Evolutionary conservation across 2,797 vertebrate species (phyloP), one percentile per base, ranked within the genome.

Genomic region (Mycteria americana): DNA sequence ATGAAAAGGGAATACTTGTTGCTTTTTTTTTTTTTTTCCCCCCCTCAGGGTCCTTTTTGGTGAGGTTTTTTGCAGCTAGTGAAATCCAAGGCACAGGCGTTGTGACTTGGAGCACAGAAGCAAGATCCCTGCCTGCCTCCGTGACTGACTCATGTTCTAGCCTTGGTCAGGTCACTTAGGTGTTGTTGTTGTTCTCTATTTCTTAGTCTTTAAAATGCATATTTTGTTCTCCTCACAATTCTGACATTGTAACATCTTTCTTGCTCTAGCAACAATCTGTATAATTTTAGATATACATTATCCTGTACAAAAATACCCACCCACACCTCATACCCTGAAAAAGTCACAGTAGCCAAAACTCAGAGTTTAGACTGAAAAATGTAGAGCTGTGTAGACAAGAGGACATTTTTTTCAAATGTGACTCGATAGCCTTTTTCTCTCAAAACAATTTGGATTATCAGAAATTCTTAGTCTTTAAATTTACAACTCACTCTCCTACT

Each of bases 221-320:
- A 54, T 82, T 92, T 92, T 91, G 17, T 87, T 90, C 75, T 89
- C 53, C 56, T 95, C 81, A 16, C 64, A 68, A 41, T 68, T 91
- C 85, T 96, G 94, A 93, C 85, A 85, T 83, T 69, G 75, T 91
- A 89, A 77, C 83, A 75, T 95, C 70, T 78, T 94, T 85, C 60
- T 81, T 91, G 72, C 68, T 94, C 51, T 70, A 89, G 45, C 72
- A 80, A 60, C 72, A 78, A 77, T 94, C 91, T 92, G 78, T 57
- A 94, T 85, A 56, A 10, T 50, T 91, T 93, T 62, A 91, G 75
- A 91, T 92, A 91, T 64, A 94, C 50, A 16, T 97, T 95, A 93
- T 85, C 91, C 91, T 73, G 56, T 59, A 89, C 75, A 86, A 94
- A 95, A 96, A 94, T 94, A 95, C 81, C 77, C 94, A 78, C 92